A percentile compares a stretch with the other conserved stretches of the same genome.
Conservation (phyloP, 2,888 invertebrate species). For the Polylopha cassiicola region DNA sequence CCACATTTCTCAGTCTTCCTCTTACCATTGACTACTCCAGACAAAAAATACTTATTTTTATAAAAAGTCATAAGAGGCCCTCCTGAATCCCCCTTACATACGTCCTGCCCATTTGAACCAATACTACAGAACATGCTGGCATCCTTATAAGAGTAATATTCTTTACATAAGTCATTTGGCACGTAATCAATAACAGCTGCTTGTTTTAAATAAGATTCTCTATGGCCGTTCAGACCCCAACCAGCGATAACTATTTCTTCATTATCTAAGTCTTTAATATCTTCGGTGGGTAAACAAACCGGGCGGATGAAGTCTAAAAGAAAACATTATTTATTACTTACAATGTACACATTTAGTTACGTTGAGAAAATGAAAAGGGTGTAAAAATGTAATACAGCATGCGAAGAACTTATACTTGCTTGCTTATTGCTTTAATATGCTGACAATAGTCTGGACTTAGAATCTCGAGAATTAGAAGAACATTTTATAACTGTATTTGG, state of each 20-base stretch:
- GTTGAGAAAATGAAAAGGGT: too few relatives aligned
- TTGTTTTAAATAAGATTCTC: conserved; percentile 6
- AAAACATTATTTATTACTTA: too few relatives aligned
- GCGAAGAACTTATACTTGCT: too few relatives aligned
- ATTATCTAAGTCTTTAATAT: conserved; percentile 1
- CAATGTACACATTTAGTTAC: too few relatives aligned
- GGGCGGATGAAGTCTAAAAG: conserved; percentile 10
- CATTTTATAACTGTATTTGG: too few relatives aligned
- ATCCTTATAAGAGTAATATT: conserved; percentile 9
- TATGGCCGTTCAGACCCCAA: conserved; percentile 12
- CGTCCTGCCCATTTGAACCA: conserved; percentile 11
- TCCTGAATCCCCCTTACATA: conserved; percentile 14
- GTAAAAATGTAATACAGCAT: too few relatives aligned
- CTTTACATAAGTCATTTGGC: conserved; percentile 2
- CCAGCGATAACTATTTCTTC: conserved; percentile 10
- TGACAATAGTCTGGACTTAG: too few relatives aligned
- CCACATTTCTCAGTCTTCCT: conserved; percentile 1
- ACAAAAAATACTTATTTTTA: conserved; percentile 4
- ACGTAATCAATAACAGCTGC: conserved; percentile 10
- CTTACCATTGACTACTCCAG: conserved; percentile 13
- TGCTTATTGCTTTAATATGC: too few relatives aligned
- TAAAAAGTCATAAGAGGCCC: conserved; percentile 9
- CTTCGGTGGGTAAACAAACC: conserved; percentile 8
- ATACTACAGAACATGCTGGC: conserved; percentile 11
- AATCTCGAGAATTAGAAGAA: too few relatives aligned